phyloP scores from a whole-genome alignment of 2,888 invertebrate species.

The Stictocephala bisonia region DNA sequence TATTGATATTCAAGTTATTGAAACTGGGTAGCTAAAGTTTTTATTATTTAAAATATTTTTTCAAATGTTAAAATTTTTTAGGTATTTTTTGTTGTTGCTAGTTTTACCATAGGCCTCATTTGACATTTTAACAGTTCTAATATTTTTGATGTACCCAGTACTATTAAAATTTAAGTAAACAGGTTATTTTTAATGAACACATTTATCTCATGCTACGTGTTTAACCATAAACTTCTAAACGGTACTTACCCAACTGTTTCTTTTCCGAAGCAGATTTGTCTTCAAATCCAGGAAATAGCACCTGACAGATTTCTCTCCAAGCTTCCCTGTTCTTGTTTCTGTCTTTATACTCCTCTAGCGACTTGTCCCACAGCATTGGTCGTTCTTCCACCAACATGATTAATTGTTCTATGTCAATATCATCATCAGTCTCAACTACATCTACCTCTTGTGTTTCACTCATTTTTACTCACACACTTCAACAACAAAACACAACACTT shows the following conservation, averaged over 20 bases:
- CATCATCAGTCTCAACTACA: conserved; percentile 2
- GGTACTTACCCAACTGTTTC: conserved; percentile 13
- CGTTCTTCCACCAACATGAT: conserved; percentile 7
- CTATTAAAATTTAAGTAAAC: no score
- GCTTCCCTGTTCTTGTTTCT: conserved; percentile 15
- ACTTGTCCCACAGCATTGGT: conserved; percentile 11
- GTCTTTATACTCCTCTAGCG: neutral
- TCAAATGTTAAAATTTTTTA: no score
- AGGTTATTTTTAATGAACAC: no score
- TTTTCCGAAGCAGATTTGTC: conserved; percentile 11
- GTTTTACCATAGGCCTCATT: no score
- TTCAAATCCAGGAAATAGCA: conserved; percentile 12
- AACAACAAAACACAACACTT: neutral
- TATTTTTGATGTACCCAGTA: no score
- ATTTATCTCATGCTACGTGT: no score
- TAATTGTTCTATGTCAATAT: neutral
- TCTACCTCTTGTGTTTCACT: neutral
- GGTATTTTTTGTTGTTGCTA: no score
- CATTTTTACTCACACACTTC: neutral
- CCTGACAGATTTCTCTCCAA: conserved; percentile 20
- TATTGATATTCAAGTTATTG: no score
- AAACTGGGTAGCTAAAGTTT: no score
- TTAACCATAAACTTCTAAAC: neutral
- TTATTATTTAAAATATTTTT: no score
- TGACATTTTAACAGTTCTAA: no score